phyloP scores from a whole-genome alignment of 2,797 vertebrate genomes.

The Rachycentron canadum region DNA sequence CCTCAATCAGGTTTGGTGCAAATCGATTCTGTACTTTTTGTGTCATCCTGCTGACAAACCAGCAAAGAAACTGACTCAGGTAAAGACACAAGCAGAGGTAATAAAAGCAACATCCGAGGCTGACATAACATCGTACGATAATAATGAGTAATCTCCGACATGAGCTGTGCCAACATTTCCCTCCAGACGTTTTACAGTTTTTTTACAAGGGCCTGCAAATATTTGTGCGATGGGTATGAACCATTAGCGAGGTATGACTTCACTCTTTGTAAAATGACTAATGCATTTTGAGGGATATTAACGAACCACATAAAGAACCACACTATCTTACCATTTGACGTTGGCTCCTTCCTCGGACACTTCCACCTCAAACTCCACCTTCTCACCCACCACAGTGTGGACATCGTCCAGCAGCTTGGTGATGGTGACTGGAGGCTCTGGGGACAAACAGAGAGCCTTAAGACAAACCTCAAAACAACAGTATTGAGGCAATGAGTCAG shows the following conservation, averaged over 20 bases:
- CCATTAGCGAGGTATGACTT: neutral
- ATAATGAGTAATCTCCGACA: neutral
- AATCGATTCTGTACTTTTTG: too few species aligned
- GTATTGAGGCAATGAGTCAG: constrained; percentile 21
- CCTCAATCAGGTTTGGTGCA: too few species aligned
- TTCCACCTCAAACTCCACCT: constrained; percentile 91
- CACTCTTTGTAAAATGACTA: neutral
- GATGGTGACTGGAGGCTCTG: constrained; percentile 91
- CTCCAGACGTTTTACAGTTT: neutral
- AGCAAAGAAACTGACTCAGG: too few species aligned
- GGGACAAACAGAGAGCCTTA: neutral
- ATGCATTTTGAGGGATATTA: neutral
- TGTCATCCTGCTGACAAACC: too few species aligned
- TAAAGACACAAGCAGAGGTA: too few species aligned
- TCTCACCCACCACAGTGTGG: constrained; percentile 91
- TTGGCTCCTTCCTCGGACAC: constrained; percentile 93
- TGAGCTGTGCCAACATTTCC: neutral
- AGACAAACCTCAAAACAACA: constrained; percentile 21
- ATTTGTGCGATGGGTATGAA: neutral
- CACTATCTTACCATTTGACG: constrained; percentile 88
- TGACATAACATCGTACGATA: neutral
- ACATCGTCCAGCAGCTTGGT: constrained; percentile 90
- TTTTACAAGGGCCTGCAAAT: neutral
- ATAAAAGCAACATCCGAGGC: neutral
- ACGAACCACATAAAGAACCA: neutral